These are phyloP conservation scores for Typhlichthys subterraneus DNA, from an alignment of 2,797 vertebrate genomes.

Conservation along the genomic window DNA sequence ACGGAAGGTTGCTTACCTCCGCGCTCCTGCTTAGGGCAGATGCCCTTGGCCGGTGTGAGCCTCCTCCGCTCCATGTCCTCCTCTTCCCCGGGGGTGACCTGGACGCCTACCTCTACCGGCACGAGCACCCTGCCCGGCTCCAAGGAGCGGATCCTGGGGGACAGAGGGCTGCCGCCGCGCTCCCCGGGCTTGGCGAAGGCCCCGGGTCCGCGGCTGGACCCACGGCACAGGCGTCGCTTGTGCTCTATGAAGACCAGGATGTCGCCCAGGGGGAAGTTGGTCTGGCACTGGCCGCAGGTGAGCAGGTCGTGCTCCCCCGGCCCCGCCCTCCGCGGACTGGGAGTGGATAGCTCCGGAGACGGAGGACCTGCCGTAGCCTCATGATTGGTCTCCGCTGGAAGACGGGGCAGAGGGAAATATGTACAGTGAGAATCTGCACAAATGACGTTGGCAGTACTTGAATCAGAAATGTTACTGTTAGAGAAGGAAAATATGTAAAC, in stretches of 20 bases:
- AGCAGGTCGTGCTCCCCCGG: constrained; percentile 91
- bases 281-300: constrained; percentile 98
- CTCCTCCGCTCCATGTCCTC: constrained; percentile 66
- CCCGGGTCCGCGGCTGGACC: constrained; percentile 66
- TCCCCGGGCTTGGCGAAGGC: constrained; percentile 92
- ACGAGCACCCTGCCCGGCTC: constrained; percentile 89
- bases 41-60: constrained; percentile 82
- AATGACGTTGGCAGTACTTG: constrained; percentile 1
- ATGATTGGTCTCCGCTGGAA: constrained; percentile 89
- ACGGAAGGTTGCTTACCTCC: constrained; percentile 70
- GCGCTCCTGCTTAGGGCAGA: constrained; percentile 98
- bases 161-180: constrained; percentile 74
- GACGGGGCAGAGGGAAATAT: not conserved
- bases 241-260: constrained; percentile 99
- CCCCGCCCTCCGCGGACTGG: constrained; percentile 77
- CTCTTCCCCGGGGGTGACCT: constrained; percentile 90
- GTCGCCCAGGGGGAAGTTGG: constrained; percentile 97
- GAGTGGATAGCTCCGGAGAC: constrained; percentile 72
- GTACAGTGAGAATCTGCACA: not conserved
- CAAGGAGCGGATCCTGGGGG: constrained; percentile 73
- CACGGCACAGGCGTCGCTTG: constrained; percentile 93
- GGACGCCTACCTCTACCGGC: constrained; percentile 96
- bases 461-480: not conserved
- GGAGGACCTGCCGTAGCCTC: constrained; percentile 84
- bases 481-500: not conserved